phyloP scores from a whole-genome alignment of 2,797 vertebrate species.

The Lateolabrax maculatus region DNA sequence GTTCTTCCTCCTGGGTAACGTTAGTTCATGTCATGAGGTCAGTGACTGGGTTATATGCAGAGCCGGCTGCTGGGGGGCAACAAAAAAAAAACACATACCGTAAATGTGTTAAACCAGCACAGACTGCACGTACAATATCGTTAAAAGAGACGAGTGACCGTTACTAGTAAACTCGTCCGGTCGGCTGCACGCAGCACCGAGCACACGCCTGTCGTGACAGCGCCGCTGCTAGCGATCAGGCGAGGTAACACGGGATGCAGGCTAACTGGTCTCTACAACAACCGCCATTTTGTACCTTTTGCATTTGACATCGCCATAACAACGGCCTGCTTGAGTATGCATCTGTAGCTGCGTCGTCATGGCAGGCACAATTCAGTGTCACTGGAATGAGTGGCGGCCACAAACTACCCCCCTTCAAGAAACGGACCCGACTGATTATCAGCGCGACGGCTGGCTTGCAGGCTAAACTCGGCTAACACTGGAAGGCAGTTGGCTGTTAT shows the following conservation, averaged over 20 bases:
- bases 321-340: constrained; percentile 83
- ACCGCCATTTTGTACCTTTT: constrained; percentile 91
- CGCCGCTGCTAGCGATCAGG: constrained; percentile 52
- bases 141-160: not conserved
- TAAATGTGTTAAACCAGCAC: not conserved
- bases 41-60: not conserved
- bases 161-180: not conserved
- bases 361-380: constrained; percentile 68
- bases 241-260: constrained; percentile 62
- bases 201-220: constrained; percentile 67
- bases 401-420: constrained; percentile 45
- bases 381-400: constrained; percentile 49
- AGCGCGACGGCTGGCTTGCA: constrained; percentile 61
- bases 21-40: constrained; percentile 12
- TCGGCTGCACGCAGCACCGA: not conserved
- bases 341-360: constrained; percentile 79
- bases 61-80: not conserved
- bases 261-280: constrained; percentile 85
- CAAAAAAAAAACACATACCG: not conserved
- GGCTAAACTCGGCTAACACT: constrained; percentile 73
- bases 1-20: not conserved
- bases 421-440: constrained; percentile 61
- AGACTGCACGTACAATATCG: not conserved
- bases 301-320: constrained; percentile 92
- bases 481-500: constrained; percentile 73